Conservation (phyloP, 2,113 vertebrate genomes). For the Peucedramus taeniatus region DNA sequence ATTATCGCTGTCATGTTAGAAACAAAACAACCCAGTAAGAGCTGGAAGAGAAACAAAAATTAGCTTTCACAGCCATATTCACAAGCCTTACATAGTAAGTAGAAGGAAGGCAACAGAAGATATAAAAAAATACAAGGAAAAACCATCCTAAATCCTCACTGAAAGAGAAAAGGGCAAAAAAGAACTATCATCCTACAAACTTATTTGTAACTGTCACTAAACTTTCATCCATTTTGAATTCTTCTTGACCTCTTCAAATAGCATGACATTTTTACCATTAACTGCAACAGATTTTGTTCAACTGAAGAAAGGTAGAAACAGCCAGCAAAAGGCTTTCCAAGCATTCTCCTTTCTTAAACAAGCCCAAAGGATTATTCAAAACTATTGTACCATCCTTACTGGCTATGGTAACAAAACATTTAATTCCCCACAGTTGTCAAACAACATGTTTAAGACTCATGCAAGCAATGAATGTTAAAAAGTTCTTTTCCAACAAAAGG, state of each 20-base stretch:
- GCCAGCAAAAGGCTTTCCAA: neutral
- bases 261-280: neutral
- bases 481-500: constrained; percentile 33
- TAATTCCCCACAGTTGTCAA: constrained; percentile 35
- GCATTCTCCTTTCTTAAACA: neutral
- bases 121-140: neutral
- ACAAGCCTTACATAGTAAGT: neutral
- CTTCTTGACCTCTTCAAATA: neutral
- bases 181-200: neutral
- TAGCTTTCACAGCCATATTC: neutral
- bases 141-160: neutral
- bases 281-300: neutral
- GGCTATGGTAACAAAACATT: neutral
- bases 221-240: neutral
- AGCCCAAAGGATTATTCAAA: neutral
- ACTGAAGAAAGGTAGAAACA: neutral
- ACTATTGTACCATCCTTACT: neutral
- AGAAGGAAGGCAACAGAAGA: neutral
- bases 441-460: neutral
- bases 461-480: neutral
- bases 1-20: neutral
- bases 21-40: neutral
- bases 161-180: neutral
- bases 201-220: neutral
- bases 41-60: neutral